These are phyloP conservation scores for Sprattus sprattus DNA, from an alignment of 2,113 vertebrate species.

Conservation along the genomic window DNA sequence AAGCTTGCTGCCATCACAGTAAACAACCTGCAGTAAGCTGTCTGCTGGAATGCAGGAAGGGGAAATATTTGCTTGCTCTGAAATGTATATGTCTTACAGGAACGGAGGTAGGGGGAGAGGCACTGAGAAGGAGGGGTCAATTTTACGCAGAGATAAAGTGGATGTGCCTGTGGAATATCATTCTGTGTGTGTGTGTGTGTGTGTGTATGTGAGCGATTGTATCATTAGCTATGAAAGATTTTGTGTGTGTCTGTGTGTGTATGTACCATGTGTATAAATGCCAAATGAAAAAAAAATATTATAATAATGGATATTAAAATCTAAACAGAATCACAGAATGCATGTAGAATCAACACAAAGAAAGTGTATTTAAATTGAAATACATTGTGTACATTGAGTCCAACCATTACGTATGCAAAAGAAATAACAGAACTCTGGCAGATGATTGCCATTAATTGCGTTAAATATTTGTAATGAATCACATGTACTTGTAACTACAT, in stretches of 20 bases:
- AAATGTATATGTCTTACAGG: neutral
- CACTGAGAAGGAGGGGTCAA: neutral
- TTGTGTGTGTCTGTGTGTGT: conserved; percentile 18
- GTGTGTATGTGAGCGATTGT: neutral
- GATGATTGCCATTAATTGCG: no score
- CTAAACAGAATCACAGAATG: no score
- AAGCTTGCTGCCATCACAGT: neutral
- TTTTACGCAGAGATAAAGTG: neutral
- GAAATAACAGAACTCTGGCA: no score
- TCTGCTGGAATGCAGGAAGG: neutral
- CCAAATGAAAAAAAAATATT: neutral
- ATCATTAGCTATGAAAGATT: neutral
- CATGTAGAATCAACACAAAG: no score
- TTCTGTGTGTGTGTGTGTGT: no score
- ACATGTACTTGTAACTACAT: no score
- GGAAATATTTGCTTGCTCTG: neutral
- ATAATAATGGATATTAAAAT: no score
- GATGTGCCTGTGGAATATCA: neutral
- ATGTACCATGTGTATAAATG: conserved; percentile 9
- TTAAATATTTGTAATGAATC: no score
- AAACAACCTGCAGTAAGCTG: neutral
- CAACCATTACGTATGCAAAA: no score
- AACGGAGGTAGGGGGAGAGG: neutral
- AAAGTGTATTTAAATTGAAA: no score
- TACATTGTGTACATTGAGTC: no score